Evolutionary conservation across 2,113 vertebrate genomes (phyloP), one percentile per base, ranked within the genome.

Genomic region (Crotalus horridus): DNA sequence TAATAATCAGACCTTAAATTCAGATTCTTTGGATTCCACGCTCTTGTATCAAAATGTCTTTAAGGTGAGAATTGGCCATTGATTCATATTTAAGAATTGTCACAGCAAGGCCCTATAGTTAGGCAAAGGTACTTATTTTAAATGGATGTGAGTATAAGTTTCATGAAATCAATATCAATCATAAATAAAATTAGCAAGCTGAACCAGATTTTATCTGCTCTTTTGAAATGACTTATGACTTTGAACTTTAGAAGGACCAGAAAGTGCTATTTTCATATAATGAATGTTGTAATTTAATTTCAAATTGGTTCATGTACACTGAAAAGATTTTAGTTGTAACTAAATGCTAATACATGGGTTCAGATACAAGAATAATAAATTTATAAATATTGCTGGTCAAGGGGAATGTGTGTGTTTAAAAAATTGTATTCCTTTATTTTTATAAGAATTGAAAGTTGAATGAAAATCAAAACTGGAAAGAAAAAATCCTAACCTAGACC

Each of bases 151-250:
- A 10, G 2, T 92, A 1, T 58, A 89, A 91, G 9, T 54, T 26
- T 91, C 90, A 93, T 91, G 21, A 26, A 33, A 48, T 87, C 86
- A 90, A 20, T 26, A 81, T 94, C 94, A 94, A 94, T 89, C 92
- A 94, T 46, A 97, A 95, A 94, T 90, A 93, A 93, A 87, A 92
- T 58, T 94, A 89, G 0, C 1, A 74, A 91, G 33, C 81, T 89
- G 59, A 93, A 90, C 0, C 8, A 91, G 90, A 12, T 3, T 7
- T 54, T 92, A 10, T 0, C 48, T 91, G 43, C 20, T 48, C 88
- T 6, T 12, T 13, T 7, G 11, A 94, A 85, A 0, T 89, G 17
- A 3, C 23, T 64, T 74, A 61, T 29, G 33, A 15, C 58, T 89
- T 87, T 85, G 61, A 33, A 64, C 17, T 4, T 53, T 58, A 91